Evolutionary conservation across 1,140 invertebrate genomes (phyloP).

Genomic region (Bombus consobrinus): DNA sequence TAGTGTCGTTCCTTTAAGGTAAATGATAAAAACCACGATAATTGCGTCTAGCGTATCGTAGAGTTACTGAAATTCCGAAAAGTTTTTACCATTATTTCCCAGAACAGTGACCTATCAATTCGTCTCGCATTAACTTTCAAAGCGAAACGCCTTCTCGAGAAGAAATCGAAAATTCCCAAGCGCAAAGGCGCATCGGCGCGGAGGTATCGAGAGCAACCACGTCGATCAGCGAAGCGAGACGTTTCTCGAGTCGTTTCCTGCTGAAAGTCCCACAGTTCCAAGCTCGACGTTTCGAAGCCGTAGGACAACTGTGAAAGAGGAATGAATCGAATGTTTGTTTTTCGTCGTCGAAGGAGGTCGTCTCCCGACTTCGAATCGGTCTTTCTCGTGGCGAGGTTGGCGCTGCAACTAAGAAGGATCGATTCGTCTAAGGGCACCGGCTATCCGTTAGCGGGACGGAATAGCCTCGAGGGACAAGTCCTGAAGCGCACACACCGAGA

Average conservation of each 20-base stretch:
- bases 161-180: constrained; percentile 24
- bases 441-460: constrained; percentile 78
- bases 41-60: too few species aligned
- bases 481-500: constrained; percentile 50
- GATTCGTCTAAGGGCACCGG: constrained; percentile 74
- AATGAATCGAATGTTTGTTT: constrained; percentile 63
- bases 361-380: constrained; percentile 4
- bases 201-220: background rate
- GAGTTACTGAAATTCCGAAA: background rate
- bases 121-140: background rate
- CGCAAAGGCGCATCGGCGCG: background rate
- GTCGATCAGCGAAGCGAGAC: constrained; percentile 15
- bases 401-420: constrained; percentile 72
- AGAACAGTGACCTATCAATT: background rate
- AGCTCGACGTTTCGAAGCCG: background rate
- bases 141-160: background rate
- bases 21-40: background rate
- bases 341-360: constrained; percentile 35
- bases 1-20: background rate
- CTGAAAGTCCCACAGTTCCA: background rate
- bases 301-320: constrained; percentile 20
- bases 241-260: constrained; percentile 10
- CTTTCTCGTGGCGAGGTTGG: constrained; percentile 28
- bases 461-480: constrained; percentile 79
- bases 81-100: background rate